Evolutionary conservation across 1,140 invertebrate genomes (phyloP).

Genomic region (Asbolus verrucosus): DNA sequence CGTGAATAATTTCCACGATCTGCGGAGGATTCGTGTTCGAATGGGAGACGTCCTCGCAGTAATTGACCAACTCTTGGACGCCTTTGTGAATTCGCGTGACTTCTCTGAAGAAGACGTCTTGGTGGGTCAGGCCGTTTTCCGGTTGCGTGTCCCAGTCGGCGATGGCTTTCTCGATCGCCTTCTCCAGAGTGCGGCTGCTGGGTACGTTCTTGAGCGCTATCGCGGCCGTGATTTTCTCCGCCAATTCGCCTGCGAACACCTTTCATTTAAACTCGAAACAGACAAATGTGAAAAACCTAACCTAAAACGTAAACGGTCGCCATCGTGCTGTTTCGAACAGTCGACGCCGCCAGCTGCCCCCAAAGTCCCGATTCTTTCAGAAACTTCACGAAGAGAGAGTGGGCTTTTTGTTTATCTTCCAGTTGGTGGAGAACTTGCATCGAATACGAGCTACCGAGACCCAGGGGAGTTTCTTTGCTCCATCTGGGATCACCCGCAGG

Average conservation of each 20-base stretch:
- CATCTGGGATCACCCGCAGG: conserved; percentile 91
- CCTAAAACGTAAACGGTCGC: conserved; percentile 76
- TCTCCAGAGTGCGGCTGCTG: conserved; percentile 68
- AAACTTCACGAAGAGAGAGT: conserved; percentile 81
- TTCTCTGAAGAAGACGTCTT: conserved; percentile 81
- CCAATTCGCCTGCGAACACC: no score
- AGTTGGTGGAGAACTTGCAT: conserved; percentile 87
- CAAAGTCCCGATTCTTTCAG: conserved; percentile 81
- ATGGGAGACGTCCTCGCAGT: conserved; percentile 69
- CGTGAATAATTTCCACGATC: conserved; percentile 68
- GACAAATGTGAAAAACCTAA: no score
- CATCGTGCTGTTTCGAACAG: conserved; percentile 68
- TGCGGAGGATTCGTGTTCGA: conserved; percentile 68
- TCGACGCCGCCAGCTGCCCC: conserved; percentile 67
- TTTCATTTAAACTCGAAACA: no score
- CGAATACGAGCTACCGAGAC: conserved; percentile 75
- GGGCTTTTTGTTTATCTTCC: conserved; percentile 85
- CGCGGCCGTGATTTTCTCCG: conserved; percentile 81
- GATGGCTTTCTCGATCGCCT: conserved; percentile 72
- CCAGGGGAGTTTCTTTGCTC: conserved; percentile 65
- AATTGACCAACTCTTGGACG: conserved; percentile 68
- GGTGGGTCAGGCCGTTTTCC: conserved; percentile 71
- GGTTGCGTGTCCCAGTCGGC: conserved; percentile 65
- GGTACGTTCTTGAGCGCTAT: conserved; percentile 76
- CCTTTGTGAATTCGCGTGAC: conserved; percentile 71